A percentile compares a stretch with the other conserved stretches of the same genome.
Conservation (phyloP, 2,797 vertebrate genomes). For the Tenualosa ilisha region DNA sequence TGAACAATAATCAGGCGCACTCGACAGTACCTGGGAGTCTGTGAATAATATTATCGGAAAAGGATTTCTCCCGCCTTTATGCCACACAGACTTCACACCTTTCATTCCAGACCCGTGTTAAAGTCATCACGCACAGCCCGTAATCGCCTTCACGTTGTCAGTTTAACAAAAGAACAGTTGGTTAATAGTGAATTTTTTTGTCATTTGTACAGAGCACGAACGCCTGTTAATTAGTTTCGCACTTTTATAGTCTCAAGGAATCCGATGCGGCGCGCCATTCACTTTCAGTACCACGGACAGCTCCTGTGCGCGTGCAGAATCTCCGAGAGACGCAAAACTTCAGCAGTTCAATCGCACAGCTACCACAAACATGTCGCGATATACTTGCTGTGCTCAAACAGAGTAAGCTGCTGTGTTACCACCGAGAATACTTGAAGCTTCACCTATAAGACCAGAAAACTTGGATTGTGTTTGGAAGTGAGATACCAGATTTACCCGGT, state of each 20-base stretch:
- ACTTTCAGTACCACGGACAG: slow-evolving; percentile 73
- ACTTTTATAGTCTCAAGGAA: slow-evolving; percentile 49
- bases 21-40: background rate
- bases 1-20: background rate
- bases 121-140: background rate
- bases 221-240: background rate
- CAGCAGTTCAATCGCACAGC: slow-evolving; percentile 37
- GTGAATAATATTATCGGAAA: background rate
- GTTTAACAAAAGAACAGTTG: background rate
- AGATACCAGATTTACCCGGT: slow-evolving; percentile 60
- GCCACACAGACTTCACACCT: background rate
- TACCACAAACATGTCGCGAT: slow-evolving; percentile 34
- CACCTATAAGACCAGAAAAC: slow-evolving; percentile 30
- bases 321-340: slow-evolving; percentile 60
- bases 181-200: background rate
- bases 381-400: slow-evolving; percentile 14
- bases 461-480: slow-evolving; percentile 50
- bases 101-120: background rate
- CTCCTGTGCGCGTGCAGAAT: slow-evolving; percentile 54
- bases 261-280: slow-evolving; percentile 40
- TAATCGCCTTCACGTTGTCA: background rate
- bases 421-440: slow-evolving; percentile 24
- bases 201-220: background rate
- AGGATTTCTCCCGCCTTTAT: background rate
- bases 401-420: background rate